These are phyloP conservation scores for Loripinus fragilis DNA, from an alignment of 2,888 invertebrate species.

Conservation along the genomic window DNA sequence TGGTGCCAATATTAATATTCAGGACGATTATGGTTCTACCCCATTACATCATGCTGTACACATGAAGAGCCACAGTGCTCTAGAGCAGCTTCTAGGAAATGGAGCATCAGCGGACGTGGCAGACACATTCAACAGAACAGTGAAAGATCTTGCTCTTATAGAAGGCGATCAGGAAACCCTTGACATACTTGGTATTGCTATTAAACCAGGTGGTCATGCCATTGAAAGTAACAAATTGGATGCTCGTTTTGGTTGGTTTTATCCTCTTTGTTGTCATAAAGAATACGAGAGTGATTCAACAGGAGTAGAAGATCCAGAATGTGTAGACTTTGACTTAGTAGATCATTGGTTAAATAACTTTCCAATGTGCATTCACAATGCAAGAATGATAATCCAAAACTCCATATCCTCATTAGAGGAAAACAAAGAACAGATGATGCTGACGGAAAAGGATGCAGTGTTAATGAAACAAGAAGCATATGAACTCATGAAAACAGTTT, in stretches of 20 bases:
- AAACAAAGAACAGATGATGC: slow-evolving; percentile 13
- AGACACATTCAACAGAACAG: slow-evolving; percentile 31
- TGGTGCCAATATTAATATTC: slow-evolving; percentile 27
- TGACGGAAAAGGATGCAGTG: slow-evolving; percentile 1
- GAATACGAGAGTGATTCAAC: background rate
- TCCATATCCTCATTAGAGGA: slow-evolving; percentile 16
- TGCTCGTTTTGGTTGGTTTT: slow-evolving; percentile 27
- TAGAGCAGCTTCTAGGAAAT: background rate
- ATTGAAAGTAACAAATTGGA: slow-evolving; percentile 11
- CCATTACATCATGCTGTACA: slow-evolving; percentile 35
- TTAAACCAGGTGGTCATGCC: background rate
- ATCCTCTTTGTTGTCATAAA: slow-evolving; percentile 31
- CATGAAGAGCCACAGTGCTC: slow-evolving; percentile 26
- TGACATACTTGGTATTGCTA: background rate
- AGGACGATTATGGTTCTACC: slow-evolving; percentile 33
- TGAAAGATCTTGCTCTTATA: slow-evolving; percentile 16
- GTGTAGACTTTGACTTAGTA: slow-evolving; percentile 9
- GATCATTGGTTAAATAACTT: slow-evolving; percentile 26
- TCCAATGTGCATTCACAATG: slow-evolving; percentile 34
- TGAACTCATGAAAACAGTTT: background rate
- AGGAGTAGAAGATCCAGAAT: slow-evolving; percentile 21
- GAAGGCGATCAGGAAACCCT: slow-evolving; percentile 12
- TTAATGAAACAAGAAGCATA: background rate
- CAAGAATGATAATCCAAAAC: slow-evolving; percentile 24
- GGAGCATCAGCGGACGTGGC: slow-evolving; percentile 12